Evolutionary conservation across 2,888 invertebrate genomes (phyloP).

Genomic region (Nematopogon swammerdamellus): DNA sequence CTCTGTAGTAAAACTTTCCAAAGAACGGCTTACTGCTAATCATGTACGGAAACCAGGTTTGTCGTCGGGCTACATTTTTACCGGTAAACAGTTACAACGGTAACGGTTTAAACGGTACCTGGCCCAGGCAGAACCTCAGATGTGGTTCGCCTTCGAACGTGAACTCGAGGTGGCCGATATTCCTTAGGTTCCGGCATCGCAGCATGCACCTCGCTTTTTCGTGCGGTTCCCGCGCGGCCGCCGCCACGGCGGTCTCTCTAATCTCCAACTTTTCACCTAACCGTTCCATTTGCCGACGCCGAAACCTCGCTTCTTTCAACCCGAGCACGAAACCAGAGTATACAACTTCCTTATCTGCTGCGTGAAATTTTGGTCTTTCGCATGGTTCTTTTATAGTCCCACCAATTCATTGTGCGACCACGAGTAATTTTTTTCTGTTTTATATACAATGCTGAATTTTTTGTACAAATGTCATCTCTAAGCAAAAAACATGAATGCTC

Average conservation of each 20-base stretch:
- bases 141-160: slow-evolving; percentile 58
- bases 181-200: slow-evolving; percentile 41
- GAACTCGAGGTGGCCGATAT: slow-evolving; percentile 62
- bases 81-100: no score
- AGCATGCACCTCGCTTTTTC: slow-evolving; percentile 59
- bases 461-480: no score
- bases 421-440: no score
- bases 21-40: slow-evolving; percentile 55
- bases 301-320: slow-evolving; percentile 70
- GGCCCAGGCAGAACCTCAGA: slow-evolving; percentile 54
- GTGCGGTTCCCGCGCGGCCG: slow-evolving; percentile 63
- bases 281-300: slow-evolving; percentile 74
- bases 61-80: slow-evolving; percentile 73
- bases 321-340: slow-evolving; percentile 51
- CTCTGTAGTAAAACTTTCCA: slow-evolving; percentile 60
- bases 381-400: no score
- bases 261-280: slow-evolving; percentile 72
- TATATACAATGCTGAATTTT: no score
- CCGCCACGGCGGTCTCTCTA: slow-evolving; percentile 60
- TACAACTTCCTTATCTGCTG: slow-evolving; percentile 31
- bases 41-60: slow-evolving; percentile 64
- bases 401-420: no score
- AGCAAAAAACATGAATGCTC: no score
- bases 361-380: no score
- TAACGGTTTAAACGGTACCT: slow-evolving; percentile 68